Conservation (phyloP, 2,888 invertebrate species). For the Drosophila quinaria region DNA sequence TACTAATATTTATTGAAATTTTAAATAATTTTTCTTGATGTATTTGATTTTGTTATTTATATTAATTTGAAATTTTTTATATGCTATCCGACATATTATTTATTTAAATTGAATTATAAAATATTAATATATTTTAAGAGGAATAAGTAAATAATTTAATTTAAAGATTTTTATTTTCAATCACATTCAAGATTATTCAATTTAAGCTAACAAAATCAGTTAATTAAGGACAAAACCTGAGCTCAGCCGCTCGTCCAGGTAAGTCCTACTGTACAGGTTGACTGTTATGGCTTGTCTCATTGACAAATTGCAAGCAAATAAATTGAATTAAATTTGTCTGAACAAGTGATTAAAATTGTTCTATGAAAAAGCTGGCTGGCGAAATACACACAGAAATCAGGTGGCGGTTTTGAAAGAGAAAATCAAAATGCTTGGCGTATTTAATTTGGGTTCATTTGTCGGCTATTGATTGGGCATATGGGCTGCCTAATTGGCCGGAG, state of each 20-base stretch:
- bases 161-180: too few species aligned
- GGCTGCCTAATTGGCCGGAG: slow-evolving; percentile 57
- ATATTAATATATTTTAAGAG: too few species aligned
- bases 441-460: slow-evolving; percentile 46
- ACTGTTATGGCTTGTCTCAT: slow-evolving; percentile 21
- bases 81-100: too few species aligned
- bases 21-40: too few species aligned
- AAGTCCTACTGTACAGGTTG: neutral
- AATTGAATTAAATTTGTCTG: slow-evolving; percentile 46
- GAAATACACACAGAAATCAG: slow-evolving; percentile 8
- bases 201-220: neutral
- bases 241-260: neutral
- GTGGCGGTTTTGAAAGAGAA: neutral
- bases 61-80: too few species aligned
- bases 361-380: slow-evolving; percentile 5
- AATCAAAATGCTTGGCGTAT: slow-evolving; percentile 19
- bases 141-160: too few species aligned
- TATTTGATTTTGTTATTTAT: too few species aligned
- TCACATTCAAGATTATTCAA: neutral
- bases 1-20: too few species aligned
- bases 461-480: slow-evolving; percentile 46
- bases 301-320: slow-evolving; percentile 25
- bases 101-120: too few species aligned
- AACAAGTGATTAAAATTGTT: slow-evolving; percentile 40
- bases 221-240: neutral